Evolutionary conservation across 2,888 invertebrate species (phyloP).

Genomic region (Oxystoma pomonae): DNA sequence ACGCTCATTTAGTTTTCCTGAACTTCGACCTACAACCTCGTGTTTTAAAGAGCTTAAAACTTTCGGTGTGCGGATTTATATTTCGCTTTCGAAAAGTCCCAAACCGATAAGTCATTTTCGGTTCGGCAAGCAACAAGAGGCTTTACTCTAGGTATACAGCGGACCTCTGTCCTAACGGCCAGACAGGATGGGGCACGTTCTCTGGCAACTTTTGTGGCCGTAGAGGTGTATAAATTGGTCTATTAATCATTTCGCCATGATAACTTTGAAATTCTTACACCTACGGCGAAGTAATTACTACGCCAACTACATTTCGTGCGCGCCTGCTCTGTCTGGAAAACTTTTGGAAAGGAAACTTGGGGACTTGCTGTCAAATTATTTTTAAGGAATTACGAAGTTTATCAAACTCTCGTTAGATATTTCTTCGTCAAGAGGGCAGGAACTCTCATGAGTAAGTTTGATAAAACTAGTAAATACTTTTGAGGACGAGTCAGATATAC

Average conservation of each 20-base stretch:
- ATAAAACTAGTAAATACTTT: no score
- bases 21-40: not conserved
- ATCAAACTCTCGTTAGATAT: no score
- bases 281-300: constrained; percentile 27
- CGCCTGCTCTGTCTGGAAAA: no score
- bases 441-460: no score
- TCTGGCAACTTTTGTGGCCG: constrained; percentile 13
- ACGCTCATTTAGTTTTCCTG: not conserved
- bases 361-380: not conserved
- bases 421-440: no score
- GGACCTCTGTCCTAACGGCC: not conserved
- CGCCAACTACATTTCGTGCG: constrained; percentile 27
- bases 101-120: constrained; percentile 2
- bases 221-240: constrained; percentile 28
- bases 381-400: not conserved
- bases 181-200: constrained; percentile 12
- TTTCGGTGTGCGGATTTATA: constrained; percentile 1
- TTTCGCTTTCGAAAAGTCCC: not conserved
- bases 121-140: constrained; percentile 5
- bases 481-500: no score
- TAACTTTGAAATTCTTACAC: constrained; percentile 29
- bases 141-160: not conserved
- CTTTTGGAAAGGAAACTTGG: no score
- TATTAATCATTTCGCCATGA: constrained; percentile 30
- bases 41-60: not conserved